Conservation (phyloP, 2,888 invertebrate genomes). For the Cenopis cana region DNA sequence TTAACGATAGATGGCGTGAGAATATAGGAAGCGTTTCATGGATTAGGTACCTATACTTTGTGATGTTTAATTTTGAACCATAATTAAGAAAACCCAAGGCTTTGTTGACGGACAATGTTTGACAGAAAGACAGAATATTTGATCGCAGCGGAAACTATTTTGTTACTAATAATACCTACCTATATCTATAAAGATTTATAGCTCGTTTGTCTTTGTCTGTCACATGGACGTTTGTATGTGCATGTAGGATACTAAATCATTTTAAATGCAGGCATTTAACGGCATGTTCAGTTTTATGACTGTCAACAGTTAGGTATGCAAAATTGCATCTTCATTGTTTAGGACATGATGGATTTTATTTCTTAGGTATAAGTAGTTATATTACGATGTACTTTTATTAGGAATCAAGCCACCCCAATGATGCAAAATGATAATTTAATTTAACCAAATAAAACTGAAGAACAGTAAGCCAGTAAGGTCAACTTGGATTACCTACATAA, state of each 20-base stretch:
- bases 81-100: not conserved
- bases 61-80: constrained; percentile 1
- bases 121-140: not conserved
- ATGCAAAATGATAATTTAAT: no score
- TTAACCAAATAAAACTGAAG: not conserved
- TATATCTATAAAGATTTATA: constrained; percentile 20
- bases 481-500: not conserved
- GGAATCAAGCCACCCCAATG: no score
- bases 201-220: constrained; percentile 21
- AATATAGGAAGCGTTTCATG: not conserved
- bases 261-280: constrained; percentile 5
- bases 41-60: no score
- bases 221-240: constrained; percentile 2
- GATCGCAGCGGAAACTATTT: not conserved
- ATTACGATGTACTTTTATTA: no score
- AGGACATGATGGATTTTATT: not conserved
- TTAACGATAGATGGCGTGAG: constrained; percentile 10
- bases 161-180: not conserved
- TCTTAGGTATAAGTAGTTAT: not conserved
- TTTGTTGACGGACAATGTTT: not conserved
- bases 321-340: constrained; percentile 14
- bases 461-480: not conserved
- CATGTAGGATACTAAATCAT: constrained; percentile 12
- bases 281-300: constrained; percentile 1
- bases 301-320: not conserved